phyloP scores from a whole-genome alignment of 2,888 invertebrate species.

The Linhomoeus sp. region DNA sequence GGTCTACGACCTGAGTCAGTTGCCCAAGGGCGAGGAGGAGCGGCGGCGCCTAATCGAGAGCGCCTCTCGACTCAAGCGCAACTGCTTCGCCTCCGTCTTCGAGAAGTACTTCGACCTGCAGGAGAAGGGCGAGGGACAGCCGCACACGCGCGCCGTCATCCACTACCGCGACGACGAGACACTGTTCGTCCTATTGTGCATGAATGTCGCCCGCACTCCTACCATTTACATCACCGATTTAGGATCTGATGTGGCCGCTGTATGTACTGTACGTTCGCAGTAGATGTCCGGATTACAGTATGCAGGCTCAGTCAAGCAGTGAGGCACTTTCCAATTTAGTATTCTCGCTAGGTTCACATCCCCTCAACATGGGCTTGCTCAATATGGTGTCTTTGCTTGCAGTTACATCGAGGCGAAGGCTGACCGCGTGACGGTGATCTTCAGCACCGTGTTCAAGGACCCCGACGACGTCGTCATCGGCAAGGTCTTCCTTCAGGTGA shows the following conservation, averaged over 20 bases:
- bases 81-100: conserved; percentile 98
- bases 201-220: too few relatives aligned
- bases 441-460: conserved; percentile 93
- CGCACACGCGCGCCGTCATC: conserved; percentile 78
- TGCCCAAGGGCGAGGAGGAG: conserved; percentile 70
- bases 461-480: conserved; percentile 96
- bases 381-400: conserved; percentile 8
- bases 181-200: conserved; percentile 51
- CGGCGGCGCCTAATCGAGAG: conserved; percentile 43
- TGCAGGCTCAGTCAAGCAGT: too few relatives aligned
- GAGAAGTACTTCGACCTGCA: conserved; percentile 98
- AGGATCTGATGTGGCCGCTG: too few relatives aligned
- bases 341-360: too few relatives aligned
- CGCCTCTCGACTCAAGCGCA: conserved; percentile 78
- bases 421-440: conserved; percentile 95
- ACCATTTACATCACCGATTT: too few relatives aligned
- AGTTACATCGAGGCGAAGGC: conserved; percentile 95
- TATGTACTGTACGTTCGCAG: too few relatives aligned
- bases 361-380: too few relatives aligned
- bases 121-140: conserved; percentile 57
- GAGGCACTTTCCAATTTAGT: too few relatives aligned
- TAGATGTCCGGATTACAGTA: too few relatives aligned
- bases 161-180: conserved; percentile 97
- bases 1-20: conserved; percentile 69
- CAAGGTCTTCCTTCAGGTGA: conserved; percentile 85